Percentiles rank a stretch among this genome's conserved stretches.
Conservation (phyloP, 2,113 vertebrate species). For the Larimichthys polyactis region DNA sequence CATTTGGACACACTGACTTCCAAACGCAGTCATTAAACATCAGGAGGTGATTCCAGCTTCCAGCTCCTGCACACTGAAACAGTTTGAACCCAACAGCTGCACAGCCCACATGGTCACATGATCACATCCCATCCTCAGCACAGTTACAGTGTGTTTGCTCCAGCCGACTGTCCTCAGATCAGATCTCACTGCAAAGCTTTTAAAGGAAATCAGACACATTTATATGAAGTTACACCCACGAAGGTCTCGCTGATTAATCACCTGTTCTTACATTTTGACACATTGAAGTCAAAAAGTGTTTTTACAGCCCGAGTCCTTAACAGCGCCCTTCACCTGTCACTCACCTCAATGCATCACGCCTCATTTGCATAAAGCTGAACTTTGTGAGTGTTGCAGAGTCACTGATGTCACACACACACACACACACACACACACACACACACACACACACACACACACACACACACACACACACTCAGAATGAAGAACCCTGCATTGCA, state of each 20-base stretch:
- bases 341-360: not conserved
- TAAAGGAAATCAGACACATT: not conserved
- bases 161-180: not conserved
- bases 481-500: not conserved
- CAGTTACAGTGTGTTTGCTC: not conserved
- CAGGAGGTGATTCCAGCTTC: too few species aligned
- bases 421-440: too few species aligned
- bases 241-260: not conserved
- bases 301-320: not conserved
- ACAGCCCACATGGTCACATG: too few species aligned
- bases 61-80: too few species aligned
- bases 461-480: not conserved
- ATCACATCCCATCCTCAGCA: too few species aligned
- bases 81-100: too few species aligned
- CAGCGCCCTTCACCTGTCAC: not conserved
- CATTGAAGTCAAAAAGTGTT: not conserved
- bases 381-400: not conserved
- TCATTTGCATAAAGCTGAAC: conserved; percentile 14
- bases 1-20: too few species aligned
- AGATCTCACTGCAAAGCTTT: not conserved
- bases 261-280: not conserved
- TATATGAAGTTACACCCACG: not conserved
- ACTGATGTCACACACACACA: not conserved
- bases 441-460: too few species aligned
- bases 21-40: too few species aligned